Evolutionary conservation across 2,797 vertebrate species (phyloP).

Genomic region (Parotocinclus haroldoi): DNA sequence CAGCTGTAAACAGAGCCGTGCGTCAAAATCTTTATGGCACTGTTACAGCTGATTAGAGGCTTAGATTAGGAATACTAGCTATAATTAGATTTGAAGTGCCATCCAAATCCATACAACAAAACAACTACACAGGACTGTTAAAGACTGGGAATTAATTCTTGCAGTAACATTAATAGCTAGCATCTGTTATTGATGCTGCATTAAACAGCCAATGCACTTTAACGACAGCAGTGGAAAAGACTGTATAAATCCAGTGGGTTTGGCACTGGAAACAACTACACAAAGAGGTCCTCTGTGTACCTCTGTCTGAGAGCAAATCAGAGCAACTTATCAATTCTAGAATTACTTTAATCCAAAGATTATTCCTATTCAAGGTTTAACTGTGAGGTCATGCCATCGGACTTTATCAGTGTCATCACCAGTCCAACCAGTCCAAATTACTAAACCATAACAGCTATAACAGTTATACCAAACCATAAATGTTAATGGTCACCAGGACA

Average conservation of each 20-base stretch:
- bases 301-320: too few species aligned
- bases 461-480: too few species aligned
- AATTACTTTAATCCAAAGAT: conserved; percentile 13
- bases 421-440: not conserved
- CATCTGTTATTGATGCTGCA: not conserved
- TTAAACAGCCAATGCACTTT: not conserved
- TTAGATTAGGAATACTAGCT: not conserved
- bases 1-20: not conserved
- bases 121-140: not conserved
- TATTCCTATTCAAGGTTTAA: not conserved
- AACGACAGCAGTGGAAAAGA: not conserved
- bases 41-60: not conserved
- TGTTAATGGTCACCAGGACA: too few species aligned
- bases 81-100: not conserved
- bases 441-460: too few species aligned
- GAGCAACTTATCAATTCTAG: too few species aligned
- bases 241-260: not conserved
- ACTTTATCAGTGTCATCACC: conserved; percentile 16
- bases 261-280: too few species aligned
- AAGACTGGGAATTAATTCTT: not conserved
- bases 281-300: too few species aligned
- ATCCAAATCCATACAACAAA: not conserved
- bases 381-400: not conserved
- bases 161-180: not conserved
- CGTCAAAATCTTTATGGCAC: conserved; percentile 4